These are phyloP conservation scores for Laothoe populi DNA, from an alignment of 2,888 invertebrate species.

Conservation along the genomic window DNA sequence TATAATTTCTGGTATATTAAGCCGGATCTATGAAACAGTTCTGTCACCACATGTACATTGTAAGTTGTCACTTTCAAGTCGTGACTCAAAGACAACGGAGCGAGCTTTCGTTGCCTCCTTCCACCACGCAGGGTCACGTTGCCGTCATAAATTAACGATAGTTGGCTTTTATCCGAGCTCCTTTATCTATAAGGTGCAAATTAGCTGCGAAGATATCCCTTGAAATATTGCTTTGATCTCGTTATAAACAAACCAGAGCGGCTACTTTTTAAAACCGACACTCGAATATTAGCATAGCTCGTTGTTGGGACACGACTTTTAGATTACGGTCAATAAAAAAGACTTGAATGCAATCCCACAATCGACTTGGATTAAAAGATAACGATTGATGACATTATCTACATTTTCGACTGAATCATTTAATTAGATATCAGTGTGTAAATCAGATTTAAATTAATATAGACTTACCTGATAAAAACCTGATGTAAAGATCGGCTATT, in stretches of 20 bases:
- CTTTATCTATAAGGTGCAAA: slow-evolving; percentile 42
- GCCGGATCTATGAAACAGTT: slow-evolving; percentile 32
- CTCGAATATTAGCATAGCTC: background rate
- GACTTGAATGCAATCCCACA: background rate
- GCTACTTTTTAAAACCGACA: background rate
- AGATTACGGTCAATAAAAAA: background rate
- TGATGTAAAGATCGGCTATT: background rate
- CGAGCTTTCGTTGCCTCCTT: slow-evolving; percentile 60
- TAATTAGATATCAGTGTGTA: slow-evolving; percentile 6
- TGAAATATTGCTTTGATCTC: slow-evolving; percentile 32
- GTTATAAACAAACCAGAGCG: slow-evolving; percentile 10
- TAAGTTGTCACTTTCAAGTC: slow-evolving; percentile 73
- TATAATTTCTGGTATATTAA: background rate
- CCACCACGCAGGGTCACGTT: slow-evolving; percentile 47
- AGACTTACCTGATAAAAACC: background rate
- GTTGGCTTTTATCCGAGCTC: slow-evolving; percentile 52
- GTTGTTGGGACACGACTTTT: background rate
- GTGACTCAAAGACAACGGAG: slow-evolving; percentile 65
- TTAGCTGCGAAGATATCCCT: slow-evolving; percentile 33
- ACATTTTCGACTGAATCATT: background rate
- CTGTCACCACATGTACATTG: slow-evolving; percentile 53
- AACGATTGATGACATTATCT: background rate
- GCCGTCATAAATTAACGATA: slow-evolving; percentile 58
- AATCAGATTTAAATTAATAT: slow-evolving; percentile 9
- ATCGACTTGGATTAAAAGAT: slow-evolving; percentile 1